These are phyloP conservation scores for Melanotus villosus DNA, from an alignment of 2,888 invertebrate species.

Conservation along the genomic window DNA sequence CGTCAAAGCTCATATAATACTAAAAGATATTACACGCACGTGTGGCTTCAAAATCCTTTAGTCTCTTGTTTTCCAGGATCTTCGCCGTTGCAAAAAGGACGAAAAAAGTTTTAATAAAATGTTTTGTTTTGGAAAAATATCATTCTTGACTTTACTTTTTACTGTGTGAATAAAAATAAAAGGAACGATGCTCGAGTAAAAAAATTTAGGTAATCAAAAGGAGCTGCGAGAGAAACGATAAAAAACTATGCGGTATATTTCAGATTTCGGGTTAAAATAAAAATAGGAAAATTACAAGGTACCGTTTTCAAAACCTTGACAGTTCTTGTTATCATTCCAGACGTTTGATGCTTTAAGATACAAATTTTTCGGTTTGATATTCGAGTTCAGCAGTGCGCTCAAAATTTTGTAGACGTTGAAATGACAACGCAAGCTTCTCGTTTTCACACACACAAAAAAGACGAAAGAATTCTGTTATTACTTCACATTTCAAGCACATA, in stretches of 20 bases:
- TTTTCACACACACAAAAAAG: not conserved
- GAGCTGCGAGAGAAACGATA: not conserved
- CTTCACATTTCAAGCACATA: not conserved
- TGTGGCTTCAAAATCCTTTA: constrained; percentile 43
- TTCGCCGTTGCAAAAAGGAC: constrained; percentile 16
- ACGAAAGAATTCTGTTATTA: not conserved
- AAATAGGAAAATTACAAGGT: not conserved
- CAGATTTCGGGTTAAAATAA: not conserved
- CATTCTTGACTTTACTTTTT: too few species aligned
- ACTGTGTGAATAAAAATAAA: too few species aligned
- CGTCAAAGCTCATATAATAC: constrained; percentile 45
- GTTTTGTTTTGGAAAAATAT: constrained; percentile 18
- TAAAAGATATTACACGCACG: constrained; percentile 49
- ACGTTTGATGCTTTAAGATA: constrained; percentile 6
- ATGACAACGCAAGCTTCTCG: not conserved
- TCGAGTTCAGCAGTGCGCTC: not conserved
- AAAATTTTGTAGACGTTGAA: constrained; percentile 2
- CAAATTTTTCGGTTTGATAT: constrained; percentile 8
- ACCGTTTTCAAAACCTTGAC: constrained; percentile 15
- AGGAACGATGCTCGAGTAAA: too few species aligned
- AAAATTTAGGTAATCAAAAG: too few species aligned
- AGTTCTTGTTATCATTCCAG: not conserved
- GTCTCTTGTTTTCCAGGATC: constrained; percentile 39
- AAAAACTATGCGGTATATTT: too few species aligned
- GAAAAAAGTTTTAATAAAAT: constrained; percentile 42